Base-by-base conservation (phyloP, 2,113 vertebrate genomes). In the Phocoena phocoena region DNA sequence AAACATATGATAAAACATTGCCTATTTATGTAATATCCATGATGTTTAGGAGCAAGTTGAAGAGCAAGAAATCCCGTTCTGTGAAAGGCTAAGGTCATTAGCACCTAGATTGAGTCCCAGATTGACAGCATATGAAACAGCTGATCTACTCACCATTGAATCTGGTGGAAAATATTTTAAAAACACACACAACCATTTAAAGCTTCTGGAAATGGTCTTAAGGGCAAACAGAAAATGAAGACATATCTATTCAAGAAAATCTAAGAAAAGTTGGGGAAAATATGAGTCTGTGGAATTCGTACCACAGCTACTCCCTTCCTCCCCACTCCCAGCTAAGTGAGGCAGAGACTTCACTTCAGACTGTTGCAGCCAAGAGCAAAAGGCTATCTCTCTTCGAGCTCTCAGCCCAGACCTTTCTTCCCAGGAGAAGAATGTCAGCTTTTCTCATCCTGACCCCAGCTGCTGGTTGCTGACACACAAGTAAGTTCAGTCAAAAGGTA, bases 31-130 rank as follows among this genome's bases (percentile, higher is more conserved):
- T 79, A 89, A 70, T 15, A 95, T 82, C 73, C 15, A 97, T 85
- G 93, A 97, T 41, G 6, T 86, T 88, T 41, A 65, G 73, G 90
- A 97, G 60, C 50, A 96, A 97, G 80, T 97, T 95, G 95, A 26
- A 47, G 77, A 53, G 82, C 6, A 36, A 97, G 87, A 92, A 79
- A 92, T 97, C 92, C 83, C 84, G 25, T 83, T 92, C 55, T 92
- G 5, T 15, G 73, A 93, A 80, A 85, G 84, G 65, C 38, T 96
- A 68, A 47, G 77, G 90, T 88, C 92, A 97, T 97, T 97, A 98
- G 87, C 33, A 70, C 14, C 26, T 63, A 79, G 60, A 90, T 36
- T 50, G 23, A 65, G 18, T 62, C 28, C 13, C 28, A 44, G 28
- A 31, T 63, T 44, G 58, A 89, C 20, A 76, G 31, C 14, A 47